Conservation (phyloP, 2,888 invertebrate species). For the Aspidapion aeneum region DNA sequence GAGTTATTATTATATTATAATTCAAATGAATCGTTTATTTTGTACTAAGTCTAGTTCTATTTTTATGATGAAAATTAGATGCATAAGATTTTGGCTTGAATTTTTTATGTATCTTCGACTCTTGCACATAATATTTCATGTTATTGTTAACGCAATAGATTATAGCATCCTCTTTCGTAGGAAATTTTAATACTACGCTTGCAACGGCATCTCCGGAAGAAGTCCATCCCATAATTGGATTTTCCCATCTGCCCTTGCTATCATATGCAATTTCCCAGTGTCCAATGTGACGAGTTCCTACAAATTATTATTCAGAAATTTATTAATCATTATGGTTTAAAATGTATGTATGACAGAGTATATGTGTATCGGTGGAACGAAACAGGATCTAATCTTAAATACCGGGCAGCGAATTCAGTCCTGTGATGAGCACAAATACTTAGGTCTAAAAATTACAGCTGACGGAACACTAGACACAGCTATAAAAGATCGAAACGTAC, state of each 20-base stretch:
- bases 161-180: constrained; percentile 76
- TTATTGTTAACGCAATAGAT: constrained; percentile 87
- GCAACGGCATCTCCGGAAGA: constrained; percentile 92
- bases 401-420: no score
- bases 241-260: constrained; percentile 46
- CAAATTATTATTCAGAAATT: background rate
- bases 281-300: constrained; percentile 19
- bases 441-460: no score
- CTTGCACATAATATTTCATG: constrained; percentile 80
- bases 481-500: no score
- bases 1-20: no score
- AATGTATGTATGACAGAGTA: no score
- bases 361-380: no score
- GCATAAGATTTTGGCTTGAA: constrained; percentile 81
- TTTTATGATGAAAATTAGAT: constrained; percentile 89
- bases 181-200: constrained; percentile 75
- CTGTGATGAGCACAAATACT: no score
- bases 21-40: no score
- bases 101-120: constrained; percentile 56
- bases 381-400: no score
- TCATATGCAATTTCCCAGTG: constrained; percentile 34
- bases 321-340: background rate
- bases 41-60: constrained; percentile 82
- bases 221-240: constrained; percentile 94
- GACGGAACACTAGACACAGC: no score